A percentile compares a stretch with the other conserved stretches of the same genome.
phyloP scores from a whole-genome alignment of 2,113 vertebrate species.

The Heliornis fulica region DNA sequence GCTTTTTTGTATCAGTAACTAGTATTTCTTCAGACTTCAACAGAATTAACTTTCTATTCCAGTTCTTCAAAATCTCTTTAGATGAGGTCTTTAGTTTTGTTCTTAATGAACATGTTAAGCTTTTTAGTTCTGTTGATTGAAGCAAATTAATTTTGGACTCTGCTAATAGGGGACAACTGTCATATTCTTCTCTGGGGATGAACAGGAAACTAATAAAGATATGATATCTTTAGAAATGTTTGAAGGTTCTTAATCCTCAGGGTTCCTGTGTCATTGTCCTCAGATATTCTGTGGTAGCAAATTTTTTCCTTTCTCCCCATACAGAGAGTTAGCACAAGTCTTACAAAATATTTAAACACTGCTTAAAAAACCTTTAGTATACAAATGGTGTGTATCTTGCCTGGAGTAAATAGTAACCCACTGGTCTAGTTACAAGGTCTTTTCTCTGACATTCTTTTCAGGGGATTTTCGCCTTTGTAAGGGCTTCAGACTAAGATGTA shows the following conservation, averaged over 20 bases:
- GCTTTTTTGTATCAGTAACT: neutral
- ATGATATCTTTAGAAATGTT: neutral
- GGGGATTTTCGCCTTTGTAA: neutral
- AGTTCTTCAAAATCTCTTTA: neutral
- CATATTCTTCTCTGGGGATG: neutral
- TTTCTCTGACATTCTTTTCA: neutral
- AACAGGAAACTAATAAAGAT: neutral
- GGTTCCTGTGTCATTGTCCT: neutral
- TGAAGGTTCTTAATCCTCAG: neutral
- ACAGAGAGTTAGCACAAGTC: neutral
- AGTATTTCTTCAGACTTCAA: neutral
- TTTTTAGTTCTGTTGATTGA: neutral
- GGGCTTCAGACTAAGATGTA: neutral
- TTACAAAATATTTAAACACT: neutral
- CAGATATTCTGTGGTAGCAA: neutral
- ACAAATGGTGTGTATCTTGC: neutral
- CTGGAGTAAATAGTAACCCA: neutral
- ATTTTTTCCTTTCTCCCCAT: neutral
- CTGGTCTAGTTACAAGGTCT: neutral
- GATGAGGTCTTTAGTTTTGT: neutral
- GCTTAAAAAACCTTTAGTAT: neutral
- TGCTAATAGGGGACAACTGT: neutral
- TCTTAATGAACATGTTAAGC: neutral
- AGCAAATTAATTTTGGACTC: slow-evolving; percentile 13
- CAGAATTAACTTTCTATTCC: neutral